Evolutionary conservation across 1,140 invertebrate species (phyloP).

Genomic region (Gryon sp.): DNA sequence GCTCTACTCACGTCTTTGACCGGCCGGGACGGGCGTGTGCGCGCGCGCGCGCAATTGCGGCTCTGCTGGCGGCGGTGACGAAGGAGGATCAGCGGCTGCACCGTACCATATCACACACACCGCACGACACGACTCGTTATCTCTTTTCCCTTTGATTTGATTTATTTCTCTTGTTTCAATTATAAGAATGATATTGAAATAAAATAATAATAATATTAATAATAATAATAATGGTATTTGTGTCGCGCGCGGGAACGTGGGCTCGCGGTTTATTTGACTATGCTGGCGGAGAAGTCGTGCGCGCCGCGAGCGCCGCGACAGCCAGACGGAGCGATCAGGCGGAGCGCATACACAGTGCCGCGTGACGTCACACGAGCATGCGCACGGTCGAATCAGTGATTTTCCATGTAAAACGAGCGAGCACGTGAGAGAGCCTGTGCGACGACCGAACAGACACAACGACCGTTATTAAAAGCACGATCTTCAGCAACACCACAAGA

Average conservation of each 20-base stretch:
- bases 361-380: conserved; percentile 78
- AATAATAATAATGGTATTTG: too few relatives aligned
- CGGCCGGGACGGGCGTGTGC: conserved; percentile 63
- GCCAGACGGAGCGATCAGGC: conserved; percentile 76
- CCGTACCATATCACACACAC: too few relatives aligned
- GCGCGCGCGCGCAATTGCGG: conserved; percentile 67
- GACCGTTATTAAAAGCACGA: too few relatives aligned
- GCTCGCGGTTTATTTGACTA: conserved; percentile 26
- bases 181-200: too few relatives aligned
- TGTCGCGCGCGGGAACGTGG: conserved; percentile 4
- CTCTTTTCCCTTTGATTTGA: too few relatives aligned
- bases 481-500: too few relatives aligned
- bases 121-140: too few relatives aligned
- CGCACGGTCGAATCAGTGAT: conserved; percentile 78
- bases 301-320: conserved; percentile 44
- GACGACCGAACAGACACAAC: conserved; percentile 23
- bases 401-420: conserved; percentile 72
- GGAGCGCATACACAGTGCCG: conserved; percentile 75
- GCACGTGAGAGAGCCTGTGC: conserved; percentile 70
- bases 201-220: too few relatives aligned
- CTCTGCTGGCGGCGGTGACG: conserved; percentile 42
- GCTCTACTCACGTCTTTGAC: conserved; percentile 68
- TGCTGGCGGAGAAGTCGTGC: conserved; percentile 13
- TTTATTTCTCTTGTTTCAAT: too few relatives aligned
- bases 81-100: conserved; percentile 37